phyloP scores from a whole-genome alignment of 2,797 vertebrate genomes.

The Sebastes kiyomatsui region DNA sequence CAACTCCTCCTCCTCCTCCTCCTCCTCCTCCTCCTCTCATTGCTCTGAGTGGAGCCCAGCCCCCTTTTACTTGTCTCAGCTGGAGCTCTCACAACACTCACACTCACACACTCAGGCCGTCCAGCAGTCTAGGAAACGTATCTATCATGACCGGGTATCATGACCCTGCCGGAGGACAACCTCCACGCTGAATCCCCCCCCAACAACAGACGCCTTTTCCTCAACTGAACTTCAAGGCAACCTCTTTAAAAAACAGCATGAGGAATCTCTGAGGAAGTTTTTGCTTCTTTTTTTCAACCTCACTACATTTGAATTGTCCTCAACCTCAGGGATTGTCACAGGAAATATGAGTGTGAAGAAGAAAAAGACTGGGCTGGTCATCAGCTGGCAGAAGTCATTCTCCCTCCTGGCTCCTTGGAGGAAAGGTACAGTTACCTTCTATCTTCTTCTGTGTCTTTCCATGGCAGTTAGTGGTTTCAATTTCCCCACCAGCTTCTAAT shows the following conservation, averaged over 20 bases:
- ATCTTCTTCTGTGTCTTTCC: neutral
- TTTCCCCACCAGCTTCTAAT: neutral
- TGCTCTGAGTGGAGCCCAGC: conserved; percentile 60
- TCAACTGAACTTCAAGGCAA: neutral
- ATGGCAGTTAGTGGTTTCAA: neutral
- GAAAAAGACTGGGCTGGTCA: conserved; percentile 76
- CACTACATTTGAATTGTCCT: neutral
- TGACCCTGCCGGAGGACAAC: conserved; percentile 37
- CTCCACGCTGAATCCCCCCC: neutral
- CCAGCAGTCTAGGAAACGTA: neutral
- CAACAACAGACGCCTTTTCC: neutral
- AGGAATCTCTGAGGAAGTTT: conserved; percentile 34
- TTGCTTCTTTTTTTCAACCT: neutral
- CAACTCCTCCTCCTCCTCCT: conserved; percentile 3
- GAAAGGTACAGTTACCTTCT: conserved; percentile 81
- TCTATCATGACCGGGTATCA: neutral
- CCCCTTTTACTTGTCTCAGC: conserved; percentile 65
- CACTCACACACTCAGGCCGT: neutral
- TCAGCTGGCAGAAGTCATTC: conserved; percentile 86
- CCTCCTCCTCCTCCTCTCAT: conserved; percentile 51
- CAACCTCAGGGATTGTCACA: conserved; percentile 9
- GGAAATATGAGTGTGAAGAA: conserved; percentile 76
- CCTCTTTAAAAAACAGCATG: neutral
- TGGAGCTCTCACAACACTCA: neutral
- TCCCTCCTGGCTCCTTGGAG: conserved; percentile 83